Evolutionary conservation across 2,113 vertebrate genomes (phyloP), one percentile per base, ranked within the genome.

Genomic region (Stictonetta naevosa): DNA sequence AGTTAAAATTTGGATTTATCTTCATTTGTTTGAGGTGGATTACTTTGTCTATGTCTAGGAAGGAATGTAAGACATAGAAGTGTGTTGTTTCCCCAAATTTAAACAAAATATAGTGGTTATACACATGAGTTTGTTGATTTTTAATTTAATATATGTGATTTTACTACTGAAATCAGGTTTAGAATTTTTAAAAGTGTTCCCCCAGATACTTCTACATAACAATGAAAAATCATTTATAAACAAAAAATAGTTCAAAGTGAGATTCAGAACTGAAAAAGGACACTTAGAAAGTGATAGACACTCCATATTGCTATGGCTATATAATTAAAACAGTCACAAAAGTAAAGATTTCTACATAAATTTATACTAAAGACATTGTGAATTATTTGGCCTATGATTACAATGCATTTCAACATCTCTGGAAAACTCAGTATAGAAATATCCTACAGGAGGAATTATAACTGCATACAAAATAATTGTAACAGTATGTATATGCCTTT

Each of bases 351-450:
- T 93, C 55, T 23, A 36, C 25, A 86, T 46, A 59, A 83, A 83
- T 74, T 66, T 66, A n/a, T 33, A 63, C 8, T 80, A 62, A 90
- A 88, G 1, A 0, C 5, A 69, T 1, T 1, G 1, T 59, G 3
- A 1, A 71, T 88, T 71, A 73, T 11, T 21, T 83, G 31, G 26
- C 77, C 83, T 48, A 80, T 66, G 71, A 50, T 81, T 90, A 48
- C 90, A 92, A 88, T 71, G 7, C 69, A 6, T 95, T 92, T 88
- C 44, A 62, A 81, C 55, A 71, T 8, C 34, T 77, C n/a, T 86
- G 60, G 36, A 90, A 90, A 94, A 46, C n/a, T 74, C 73, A n/a
- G 2, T 23, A 34, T 34, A 38, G 5, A 28, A 86, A 63, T 71
- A 90, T 13, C 7, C 44, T 77, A 38, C 23, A 81, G n/a, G 23